These are phyloP conservation scores for Psilopogon haemacephalus DNA, from an alignment of 2,113 vertebrate genomes.

Conservation along the genomic window DNA sequence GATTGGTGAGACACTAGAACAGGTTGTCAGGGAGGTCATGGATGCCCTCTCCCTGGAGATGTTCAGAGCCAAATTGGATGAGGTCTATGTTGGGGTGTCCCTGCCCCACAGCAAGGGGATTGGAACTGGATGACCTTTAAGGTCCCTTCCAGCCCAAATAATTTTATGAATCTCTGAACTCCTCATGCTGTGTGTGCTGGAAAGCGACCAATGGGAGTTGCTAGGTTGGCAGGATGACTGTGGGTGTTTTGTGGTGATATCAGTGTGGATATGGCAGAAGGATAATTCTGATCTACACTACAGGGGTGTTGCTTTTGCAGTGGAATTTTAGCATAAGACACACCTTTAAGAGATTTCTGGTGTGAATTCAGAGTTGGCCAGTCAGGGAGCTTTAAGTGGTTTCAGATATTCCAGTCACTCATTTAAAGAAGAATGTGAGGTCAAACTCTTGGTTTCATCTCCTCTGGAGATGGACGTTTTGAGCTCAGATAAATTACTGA, in stretches of 20 bases:
- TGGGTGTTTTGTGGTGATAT: not conserved
- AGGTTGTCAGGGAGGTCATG: too few species aligned
- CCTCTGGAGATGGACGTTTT: not conserved
- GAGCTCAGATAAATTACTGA: too few species aligned
- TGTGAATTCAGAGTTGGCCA: not conserved
- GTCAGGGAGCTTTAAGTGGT: not conserved
- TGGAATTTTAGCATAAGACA: not conserved
- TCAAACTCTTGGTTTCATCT: not conserved
- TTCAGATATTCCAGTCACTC: not conserved
- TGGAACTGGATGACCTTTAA: too few species aligned
- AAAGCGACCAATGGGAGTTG: not conserved
- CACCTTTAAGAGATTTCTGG: not conserved
- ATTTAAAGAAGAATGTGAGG: slow-evolving; percentile 18
- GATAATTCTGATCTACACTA: not conserved
- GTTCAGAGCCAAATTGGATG: too few species aligned
- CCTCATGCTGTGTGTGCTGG: not conserved
- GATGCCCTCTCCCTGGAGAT: too few species aligned
- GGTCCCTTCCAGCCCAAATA: too few species aligned
- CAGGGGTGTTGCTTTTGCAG: not conserved
- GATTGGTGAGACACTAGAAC: too few species aligned
- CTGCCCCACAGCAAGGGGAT: too few species aligned
- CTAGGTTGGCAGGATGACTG: not conserved
- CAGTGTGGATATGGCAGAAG: not conserved
- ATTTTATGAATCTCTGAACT: too few species aligned
- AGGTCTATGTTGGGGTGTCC: too few species aligned